Conservation (phyloP, 2,113 vertebrate species). For the Dicentrarchus labrax region DNA sequence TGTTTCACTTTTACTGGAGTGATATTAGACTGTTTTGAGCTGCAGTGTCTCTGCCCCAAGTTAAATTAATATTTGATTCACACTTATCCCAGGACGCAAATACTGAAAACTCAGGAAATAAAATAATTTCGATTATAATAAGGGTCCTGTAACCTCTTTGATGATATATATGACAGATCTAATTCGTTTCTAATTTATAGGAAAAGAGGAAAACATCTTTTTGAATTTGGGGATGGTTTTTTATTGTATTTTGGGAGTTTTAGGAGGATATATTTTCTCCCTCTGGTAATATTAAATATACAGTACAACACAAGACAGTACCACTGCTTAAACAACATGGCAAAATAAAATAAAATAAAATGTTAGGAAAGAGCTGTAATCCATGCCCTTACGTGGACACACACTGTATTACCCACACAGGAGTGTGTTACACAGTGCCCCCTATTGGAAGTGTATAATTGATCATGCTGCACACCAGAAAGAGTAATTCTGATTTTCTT, state of each 20-base stretch:
- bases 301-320: no score
- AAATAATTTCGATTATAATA: not conserved
- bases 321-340: not conserved
- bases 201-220: not conserved
- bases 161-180: not conserved
- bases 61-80: not conserved
- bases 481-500: not conserved
- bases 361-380: not conserved
- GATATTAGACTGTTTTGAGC: not conserved
- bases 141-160: rapidly evolving
- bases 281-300: not conserved
- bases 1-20: constrained; percentile 54
- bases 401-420: constrained; percentile 39
- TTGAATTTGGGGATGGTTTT: not conserved
- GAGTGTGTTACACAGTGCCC: constrained; percentile 78
- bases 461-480: constrained; percentile 15
- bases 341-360: constrained; percentile 4
- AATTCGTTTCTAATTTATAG: not conserved
- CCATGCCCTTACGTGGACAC: constrained; percentile 15
- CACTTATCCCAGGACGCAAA: not conserved
- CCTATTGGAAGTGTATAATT: constrained; percentile 76
- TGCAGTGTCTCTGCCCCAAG: not conserved
- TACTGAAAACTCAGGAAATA: not conserved
- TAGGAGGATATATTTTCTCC: not conserved
- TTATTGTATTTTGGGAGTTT: not conserved